Evolutionary conservation across 2,888 invertebrate genomes (phyloP).

Genomic region (Chloroclystis v-ata): DNA sequence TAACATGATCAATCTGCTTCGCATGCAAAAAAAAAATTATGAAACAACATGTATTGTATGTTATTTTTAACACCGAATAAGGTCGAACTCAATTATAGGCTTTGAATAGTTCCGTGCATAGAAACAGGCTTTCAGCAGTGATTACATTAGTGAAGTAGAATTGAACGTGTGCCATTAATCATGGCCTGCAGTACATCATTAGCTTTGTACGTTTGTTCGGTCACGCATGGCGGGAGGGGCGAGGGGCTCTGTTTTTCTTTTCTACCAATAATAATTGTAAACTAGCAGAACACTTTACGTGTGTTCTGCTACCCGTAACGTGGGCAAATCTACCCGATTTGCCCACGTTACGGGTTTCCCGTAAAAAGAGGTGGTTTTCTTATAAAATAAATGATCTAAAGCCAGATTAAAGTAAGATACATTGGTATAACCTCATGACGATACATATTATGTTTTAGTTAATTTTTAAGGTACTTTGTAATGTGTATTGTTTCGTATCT

Average conservation of each 20-base stretch:
- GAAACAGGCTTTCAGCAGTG: constrained; percentile 22
- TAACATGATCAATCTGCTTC: too few relatives aligned
- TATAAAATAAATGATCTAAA: too few relatives aligned
- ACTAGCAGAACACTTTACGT: not conserved
- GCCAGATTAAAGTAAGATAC: too few relatives aligned
- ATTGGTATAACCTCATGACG: too few relatives aligned
- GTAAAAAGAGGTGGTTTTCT: too few relatives aligned
- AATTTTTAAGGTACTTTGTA: too few relatives aligned
- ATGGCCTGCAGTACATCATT: constrained; percentile 30
- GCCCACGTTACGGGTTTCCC: too few relatives aligned
- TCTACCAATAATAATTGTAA: not conserved
- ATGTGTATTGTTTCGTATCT: too few relatives aligned
- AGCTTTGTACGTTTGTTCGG: constrained; percentile 28
- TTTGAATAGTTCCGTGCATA: constrained; percentile 15
- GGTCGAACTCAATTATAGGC: not conserved
- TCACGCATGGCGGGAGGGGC: constrained; percentile 26
- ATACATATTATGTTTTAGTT: too few relatives aligned
- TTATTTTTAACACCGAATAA: not conserved
- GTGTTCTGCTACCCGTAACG: too few relatives aligned
- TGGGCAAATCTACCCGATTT: not conserved
- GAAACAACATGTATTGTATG: too few relatives aligned
- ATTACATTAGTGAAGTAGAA: constrained; percentile 29
- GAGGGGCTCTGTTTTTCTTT: constrained; percentile 14
- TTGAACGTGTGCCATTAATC: constrained; percentile 31
- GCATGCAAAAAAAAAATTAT: too few relatives aligned